Percentiles rank a stretch among this genome's conserved stretches.
Evolutionary conservation across 2,113 vertebrate genomes (phyloP).

Genomic region (Genyomyrus donnyi): DNA sequence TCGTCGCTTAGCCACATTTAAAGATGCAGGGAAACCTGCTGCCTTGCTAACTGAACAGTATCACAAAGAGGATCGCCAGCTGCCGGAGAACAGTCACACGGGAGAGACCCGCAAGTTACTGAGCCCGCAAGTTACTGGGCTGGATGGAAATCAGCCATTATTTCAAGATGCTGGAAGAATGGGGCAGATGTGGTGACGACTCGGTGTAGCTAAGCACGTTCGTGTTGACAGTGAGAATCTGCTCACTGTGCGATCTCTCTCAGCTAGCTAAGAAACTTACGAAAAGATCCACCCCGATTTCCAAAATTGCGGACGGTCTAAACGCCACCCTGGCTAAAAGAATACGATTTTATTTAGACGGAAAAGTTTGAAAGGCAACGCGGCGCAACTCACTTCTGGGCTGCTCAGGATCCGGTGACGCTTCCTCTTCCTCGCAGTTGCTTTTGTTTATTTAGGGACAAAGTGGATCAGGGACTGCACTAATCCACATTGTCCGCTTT

Average conservation of each 20-base stretch:
- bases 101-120: not conserved
- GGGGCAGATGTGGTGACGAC: not conserved
- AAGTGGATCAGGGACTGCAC: not conserved
- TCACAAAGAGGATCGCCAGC: not conserved
- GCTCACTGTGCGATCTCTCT: not conserved
- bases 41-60: not conserved
- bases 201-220: not conserved
- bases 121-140: not conserved
- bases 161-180: not conserved
- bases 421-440: slow-evolving; percentile 13
- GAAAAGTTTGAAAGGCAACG: not conserved
- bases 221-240: not conserved
- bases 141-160: not conserved
- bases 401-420: not conserved
- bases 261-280: not conserved
- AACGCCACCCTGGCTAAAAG: not conserved
- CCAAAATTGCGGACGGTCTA: not conserved
- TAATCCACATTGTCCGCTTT: not conserved
- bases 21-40: not conserved
- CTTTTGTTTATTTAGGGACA: slow-evolving; percentile 23
- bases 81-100: not conserved
- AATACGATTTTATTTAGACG: not conserved
- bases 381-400: not conserved
- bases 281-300: not conserved
- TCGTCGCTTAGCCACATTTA: not conserved